These are phyloP conservation scores for Scomber scombrus DNA, from an alignment of 2,113 vertebrate genomes.

Conservation along the genomic window DNA sequence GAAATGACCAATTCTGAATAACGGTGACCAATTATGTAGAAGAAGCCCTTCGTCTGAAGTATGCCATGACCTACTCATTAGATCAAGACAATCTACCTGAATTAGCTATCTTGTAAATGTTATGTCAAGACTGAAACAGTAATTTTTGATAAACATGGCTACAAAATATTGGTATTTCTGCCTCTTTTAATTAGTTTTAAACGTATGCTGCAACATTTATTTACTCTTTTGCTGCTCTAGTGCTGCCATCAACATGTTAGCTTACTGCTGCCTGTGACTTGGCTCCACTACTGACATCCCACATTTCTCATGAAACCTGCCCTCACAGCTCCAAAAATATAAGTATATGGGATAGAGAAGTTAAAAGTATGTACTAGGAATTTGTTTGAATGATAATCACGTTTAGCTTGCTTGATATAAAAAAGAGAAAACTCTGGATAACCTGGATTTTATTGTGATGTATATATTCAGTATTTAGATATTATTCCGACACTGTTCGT, in stretches of 20 bases:
- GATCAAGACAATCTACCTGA: too few species aligned
- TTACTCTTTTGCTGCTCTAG: not conserved
- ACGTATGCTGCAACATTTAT: not conserved
- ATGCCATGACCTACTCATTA: too few species aligned
- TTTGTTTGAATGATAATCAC: not conserved
- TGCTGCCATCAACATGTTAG: conserved; percentile 24
- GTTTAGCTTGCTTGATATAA: not conserved
- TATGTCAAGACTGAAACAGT: not conserved
- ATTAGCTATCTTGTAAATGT: not conserved
- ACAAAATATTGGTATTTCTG: too few species aligned
- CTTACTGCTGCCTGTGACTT: conserved; percentile 3
- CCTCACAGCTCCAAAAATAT: conserved; percentile 27
- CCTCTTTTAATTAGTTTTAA: not conserved
- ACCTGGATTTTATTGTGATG: not conserved
- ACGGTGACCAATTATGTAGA: too few species aligned
- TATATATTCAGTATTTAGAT: not conserved
- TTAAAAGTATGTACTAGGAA: not conserved
- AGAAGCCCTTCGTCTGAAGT: too few species aligned
- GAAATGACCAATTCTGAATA: too few species aligned
- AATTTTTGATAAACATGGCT: not conserved
- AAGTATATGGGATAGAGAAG: not conserved
- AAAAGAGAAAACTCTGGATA: not conserved
- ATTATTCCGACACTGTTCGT: not conserved
- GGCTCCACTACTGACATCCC: conserved; percentile 3
- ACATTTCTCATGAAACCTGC: conserved; percentile 28